Evolutionary conservation across 2,888 invertebrate species (phyloP).

Genomic region (Sussaba pulchella): DNA sequence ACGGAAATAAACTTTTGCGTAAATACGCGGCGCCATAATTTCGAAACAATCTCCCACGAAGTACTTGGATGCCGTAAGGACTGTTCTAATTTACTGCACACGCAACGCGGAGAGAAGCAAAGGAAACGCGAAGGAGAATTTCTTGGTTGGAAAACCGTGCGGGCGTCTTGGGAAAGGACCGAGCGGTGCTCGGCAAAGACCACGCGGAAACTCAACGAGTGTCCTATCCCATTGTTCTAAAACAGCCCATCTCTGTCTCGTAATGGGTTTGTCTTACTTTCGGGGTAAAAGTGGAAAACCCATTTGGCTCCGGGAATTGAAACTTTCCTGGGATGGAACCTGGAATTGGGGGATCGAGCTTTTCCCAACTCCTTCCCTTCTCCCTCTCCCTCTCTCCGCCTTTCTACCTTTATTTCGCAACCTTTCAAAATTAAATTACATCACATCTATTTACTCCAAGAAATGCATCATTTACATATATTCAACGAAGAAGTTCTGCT

Average conservation of each 20-base stretch:
- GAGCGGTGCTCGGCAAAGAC: conserved; percentile 42
- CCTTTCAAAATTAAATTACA: conserved; percentile 35
- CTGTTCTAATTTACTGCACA: conserved; percentile 59
- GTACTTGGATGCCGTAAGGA: conserved; percentile 13
- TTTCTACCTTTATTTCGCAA: conserved; percentile 39
- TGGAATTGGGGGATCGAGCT: conserved; percentile 64
- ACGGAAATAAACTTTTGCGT: conserved; percentile 39
- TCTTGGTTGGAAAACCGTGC: conserved; percentile 53
- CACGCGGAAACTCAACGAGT: conserved; percentile 68
- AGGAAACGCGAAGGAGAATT: conserved; percentile 47
- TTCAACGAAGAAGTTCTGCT: background rate
- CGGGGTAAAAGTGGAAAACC: conserved; percentile 71
- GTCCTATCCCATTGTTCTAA: conserved; percentile 70
- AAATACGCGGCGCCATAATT: conserved; percentile 42
- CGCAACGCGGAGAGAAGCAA: conserved; percentile 48
- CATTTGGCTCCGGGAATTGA: conserved; percentile 72
- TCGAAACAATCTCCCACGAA: conserved; percentile 12
- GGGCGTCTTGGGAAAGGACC: conserved; percentile 45
- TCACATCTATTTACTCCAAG: conserved; percentile 44
- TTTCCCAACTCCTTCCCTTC: background rate
- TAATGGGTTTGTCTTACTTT: conserved; percentile 74
- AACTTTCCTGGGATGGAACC: conserved; percentile 66
- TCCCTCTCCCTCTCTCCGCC: background rate
- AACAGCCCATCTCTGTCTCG: conserved; percentile 70
- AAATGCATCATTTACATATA: conserved; percentile 28